A percentile compares a stretch with the other conserved stretches of the same genome.
Evolutionary conservation across 2,113 vertebrate species (phyloP).

Genomic region (Cariama cristata): DNA sequence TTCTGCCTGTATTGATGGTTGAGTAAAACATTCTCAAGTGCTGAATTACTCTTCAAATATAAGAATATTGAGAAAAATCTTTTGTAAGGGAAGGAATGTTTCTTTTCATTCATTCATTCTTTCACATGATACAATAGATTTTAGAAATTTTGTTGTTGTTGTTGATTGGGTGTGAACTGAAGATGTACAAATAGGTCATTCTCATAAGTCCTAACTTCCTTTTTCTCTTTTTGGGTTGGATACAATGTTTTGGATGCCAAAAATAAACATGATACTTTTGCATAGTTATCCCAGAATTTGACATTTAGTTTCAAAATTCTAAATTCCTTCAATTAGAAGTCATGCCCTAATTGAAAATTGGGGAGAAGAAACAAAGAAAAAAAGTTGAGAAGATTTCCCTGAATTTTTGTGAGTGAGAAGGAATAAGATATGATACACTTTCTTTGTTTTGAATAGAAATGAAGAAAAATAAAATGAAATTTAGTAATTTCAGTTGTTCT

Average conservation of each 20-base stretch:
- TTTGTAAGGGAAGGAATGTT: background rate
- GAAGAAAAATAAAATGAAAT: background rate
- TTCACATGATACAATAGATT: background rate
- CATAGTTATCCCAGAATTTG: background rate
- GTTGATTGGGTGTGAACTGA: background rate
- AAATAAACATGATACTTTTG: background rate
- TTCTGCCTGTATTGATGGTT: background rate
- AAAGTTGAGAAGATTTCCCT: background rate
- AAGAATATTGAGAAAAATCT: background rate
- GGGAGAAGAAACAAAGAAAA: background rate
- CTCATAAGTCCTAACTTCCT: background rate
- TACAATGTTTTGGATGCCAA: background rate
- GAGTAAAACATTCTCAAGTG: background rate
- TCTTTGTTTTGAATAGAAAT: background rate
- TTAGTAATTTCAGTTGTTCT: background rate
- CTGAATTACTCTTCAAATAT: background rate
- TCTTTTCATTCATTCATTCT: background rate
- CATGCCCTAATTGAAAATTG: background rate
- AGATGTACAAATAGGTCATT: background rate
- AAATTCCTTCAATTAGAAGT: background rate
- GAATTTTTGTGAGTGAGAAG: background rate
- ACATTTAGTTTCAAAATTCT: background rate
- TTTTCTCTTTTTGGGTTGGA: background rate
- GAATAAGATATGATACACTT: background rate
- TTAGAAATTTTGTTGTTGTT: background rate